Conservation (phyloP, 2,888 invertebrate genomes). For the Deilephila elpenor region DNA sequence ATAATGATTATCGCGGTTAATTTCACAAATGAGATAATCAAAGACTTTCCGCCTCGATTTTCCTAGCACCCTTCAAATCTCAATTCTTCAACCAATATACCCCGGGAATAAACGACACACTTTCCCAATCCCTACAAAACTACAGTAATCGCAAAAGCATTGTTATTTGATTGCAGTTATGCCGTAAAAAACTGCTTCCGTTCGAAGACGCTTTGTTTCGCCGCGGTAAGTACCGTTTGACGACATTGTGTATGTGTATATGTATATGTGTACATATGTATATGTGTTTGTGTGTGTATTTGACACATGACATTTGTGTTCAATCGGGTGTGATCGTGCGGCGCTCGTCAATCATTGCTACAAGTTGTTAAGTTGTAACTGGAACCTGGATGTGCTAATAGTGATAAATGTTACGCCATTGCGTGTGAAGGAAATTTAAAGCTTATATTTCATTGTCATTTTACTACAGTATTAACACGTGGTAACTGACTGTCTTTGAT, state of each 20-base stretch:
- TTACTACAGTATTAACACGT: too few species aligned
- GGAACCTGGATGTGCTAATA: not conserved
- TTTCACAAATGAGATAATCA: too few species aligned
- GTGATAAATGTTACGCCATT: not conserved
- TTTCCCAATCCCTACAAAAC: not conserved
- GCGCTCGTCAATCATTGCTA: not conserved
- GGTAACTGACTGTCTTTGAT: too few species aligned
- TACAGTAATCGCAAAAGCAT: not conserved
- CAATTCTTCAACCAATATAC: too few species aligned
- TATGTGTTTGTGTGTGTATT: not conserved
- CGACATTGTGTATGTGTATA: not conserved
- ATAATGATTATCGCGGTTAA: too few species aligned
- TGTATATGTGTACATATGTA: not conserved
- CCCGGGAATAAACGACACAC: not conserved
- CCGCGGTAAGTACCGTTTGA: slow-evolving; percentile 8
- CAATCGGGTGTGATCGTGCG: not conserved
- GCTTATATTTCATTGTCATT: too few species aligned
- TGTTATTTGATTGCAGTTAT: slow-evolving; percentile 4
- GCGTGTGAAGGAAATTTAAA: not conserved
- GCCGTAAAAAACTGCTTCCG: slow-evolving; percentile 19
- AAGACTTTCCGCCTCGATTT: too few species aligned
- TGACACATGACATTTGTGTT: not conserved
- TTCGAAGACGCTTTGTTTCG: slow-evolving; percentile 1
- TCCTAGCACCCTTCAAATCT: too few species aligned
- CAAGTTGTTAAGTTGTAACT: not conserved